phyloP scores from a whole-genome alignment of 2,113 vertebrate species.

The Barbus barbus region DNA sequence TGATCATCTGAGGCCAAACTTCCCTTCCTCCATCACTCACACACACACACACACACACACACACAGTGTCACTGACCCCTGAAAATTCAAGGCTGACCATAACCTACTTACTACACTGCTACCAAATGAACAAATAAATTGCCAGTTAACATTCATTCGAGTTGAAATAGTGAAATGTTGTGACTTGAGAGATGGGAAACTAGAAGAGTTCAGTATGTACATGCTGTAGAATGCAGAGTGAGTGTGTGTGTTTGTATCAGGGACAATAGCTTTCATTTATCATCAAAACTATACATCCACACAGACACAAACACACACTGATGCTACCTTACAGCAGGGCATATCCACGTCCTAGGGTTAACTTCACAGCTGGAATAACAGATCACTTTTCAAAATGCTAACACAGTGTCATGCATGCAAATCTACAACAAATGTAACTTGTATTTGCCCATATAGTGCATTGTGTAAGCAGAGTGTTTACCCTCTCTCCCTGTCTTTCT shows the following conservation, averaged over 20 bases:
- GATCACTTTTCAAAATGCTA: too few relatives aligned
- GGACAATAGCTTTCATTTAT: too few relatives aligned
- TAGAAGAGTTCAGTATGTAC: not conserved
- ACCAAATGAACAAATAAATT: not conserved
- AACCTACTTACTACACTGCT: not conserved
- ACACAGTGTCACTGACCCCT: not conserved
- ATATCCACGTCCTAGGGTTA: not conserved
- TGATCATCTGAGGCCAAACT: conserved; percentile 74
- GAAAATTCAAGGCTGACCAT: not conserved
- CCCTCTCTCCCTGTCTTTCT: not conserved
- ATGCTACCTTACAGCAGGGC: not conserved
- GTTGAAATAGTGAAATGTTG: not conserved
- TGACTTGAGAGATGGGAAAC: not conserved
- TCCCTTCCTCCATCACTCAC: conserved; percentile 65
- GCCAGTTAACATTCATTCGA: not conserved
- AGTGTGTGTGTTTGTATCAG: not conserved
- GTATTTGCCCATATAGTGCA: not conserved
- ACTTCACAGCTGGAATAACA: too few relatives aligned
- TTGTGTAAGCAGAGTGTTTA: not conserved
- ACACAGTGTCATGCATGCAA: too few relatives aligned
- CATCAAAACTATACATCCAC: not conserved
- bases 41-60: conserved; percentile 36
- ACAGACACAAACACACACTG: not conserved
- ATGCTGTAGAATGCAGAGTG: not conserved
- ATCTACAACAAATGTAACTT: not conserved